Evolutionary conservation across 2,797 vertebrate species (phyloP).

Genomic region (Chrosomus eos): DNA sequence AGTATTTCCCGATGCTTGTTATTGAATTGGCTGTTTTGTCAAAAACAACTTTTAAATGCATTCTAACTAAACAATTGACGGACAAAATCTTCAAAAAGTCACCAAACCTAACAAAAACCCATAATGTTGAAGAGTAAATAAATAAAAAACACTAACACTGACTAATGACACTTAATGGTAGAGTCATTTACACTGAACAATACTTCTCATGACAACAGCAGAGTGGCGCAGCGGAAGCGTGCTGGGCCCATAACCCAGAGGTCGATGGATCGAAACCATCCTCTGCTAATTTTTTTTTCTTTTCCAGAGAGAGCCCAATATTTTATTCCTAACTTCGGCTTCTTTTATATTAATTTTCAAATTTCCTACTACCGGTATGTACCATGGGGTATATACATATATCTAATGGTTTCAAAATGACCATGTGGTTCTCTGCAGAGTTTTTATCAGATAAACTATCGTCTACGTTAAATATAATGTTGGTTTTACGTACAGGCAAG

Average conservation of each 20-base stretch:
- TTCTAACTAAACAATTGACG: not conserved
- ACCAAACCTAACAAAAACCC: fast-evolving
- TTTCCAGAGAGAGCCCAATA: fast-evolving
- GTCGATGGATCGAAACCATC: slow-evolving; percentile 84
- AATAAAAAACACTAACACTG: too few species aligned
- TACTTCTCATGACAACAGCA: slow-evolving; percentile 46
- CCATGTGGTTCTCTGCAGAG: too few species aligned
- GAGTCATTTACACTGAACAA: fast-evolving
- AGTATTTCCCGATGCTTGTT: too few species aligned
- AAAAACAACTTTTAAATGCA: not conserved
- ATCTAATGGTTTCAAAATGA: too few species aligned
- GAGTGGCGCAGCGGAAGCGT: slow-evolving; percentile 85
- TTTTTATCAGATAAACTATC: not conserved
- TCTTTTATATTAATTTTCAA: not conserved
- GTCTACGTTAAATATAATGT: too few species aligned
- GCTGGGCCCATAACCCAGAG: slow-evolving; percentile 86
- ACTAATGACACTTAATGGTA: too few species aligned
- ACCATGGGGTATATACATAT: not conserved
- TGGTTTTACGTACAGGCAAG: too few species aligned
- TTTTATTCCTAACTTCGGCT: not conserved
- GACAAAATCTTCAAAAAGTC: not conserved
- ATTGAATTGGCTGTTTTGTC: too few species aligned
- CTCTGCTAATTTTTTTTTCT: slow-evolving; percentile 68
- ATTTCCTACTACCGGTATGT: not conserved
- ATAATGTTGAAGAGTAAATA: fast-evolving